These are phyloP conservation scores for Microdon myrmicae DNA, from an alignment of 2,888 invertebrate species.

Conservation along the genomic window DNA sequence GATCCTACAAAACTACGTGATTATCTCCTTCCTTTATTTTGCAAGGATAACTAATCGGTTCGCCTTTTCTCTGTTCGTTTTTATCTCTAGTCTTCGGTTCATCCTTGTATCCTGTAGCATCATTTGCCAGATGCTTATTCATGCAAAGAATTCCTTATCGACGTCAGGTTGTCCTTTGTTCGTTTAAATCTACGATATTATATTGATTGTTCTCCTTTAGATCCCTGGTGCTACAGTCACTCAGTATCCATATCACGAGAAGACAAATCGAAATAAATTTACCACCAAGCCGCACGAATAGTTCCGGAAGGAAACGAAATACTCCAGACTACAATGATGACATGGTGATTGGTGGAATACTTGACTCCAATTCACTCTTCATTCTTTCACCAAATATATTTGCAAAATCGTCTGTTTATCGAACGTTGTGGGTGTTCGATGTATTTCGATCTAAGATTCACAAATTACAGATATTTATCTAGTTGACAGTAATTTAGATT, in stretches of 20 bases:
- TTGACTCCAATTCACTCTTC: no score
- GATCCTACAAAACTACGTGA: conserved; percentile 34
- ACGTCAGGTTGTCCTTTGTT: conserved; percentile 38
- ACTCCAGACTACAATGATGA: conserved; percentile 33
- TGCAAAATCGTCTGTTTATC: conserved; percentile 1
- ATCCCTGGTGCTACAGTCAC: conserved; percentile 41
- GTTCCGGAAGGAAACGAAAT: conserved; percentile 28
- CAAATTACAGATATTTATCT: conserved; percentile 58
- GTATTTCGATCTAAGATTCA: conserved; percentile 37
- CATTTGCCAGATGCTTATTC: conserved; percentile 25
- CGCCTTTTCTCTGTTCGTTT: conserved; percentile 1
- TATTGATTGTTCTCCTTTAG: conserved; percentile 43
- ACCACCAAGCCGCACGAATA: conserved; percentile 50
- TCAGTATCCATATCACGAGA: conserved; percentile 45
- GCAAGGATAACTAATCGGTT: conserved; percentile 41
- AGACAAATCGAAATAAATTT: conserved; percentile 52
- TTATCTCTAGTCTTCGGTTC: conserved; percentile 1
- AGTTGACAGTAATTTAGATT: conserved; percentile 53
- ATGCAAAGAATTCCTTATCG: conserved; percentile 32
- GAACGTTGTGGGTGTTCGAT: conserved; percentile 35
- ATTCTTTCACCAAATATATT: conserved; percentile 7
- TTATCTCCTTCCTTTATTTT: conserved; percentile 26
- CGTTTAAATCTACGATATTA: conserved; percentile 36
- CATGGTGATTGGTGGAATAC: no score
- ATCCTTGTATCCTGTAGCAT: conserved; percentile 2